Base-by-base conservation (phyloP, 2,113 vertebrate genomes). In the Pagrus major region DNA sequence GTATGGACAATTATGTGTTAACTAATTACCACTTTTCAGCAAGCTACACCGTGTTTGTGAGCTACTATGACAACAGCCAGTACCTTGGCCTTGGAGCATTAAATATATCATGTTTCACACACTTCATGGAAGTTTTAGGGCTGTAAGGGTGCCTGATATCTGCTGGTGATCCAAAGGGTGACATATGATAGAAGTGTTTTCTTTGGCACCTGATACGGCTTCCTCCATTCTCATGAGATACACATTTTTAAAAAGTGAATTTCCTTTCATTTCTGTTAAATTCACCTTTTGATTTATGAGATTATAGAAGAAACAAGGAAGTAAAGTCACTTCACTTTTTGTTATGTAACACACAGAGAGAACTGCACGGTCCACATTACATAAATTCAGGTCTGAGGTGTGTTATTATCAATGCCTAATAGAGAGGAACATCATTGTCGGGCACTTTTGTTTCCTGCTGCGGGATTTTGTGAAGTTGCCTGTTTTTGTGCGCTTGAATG, bases 381-480 rank as follows among this genome's bases (percentile, higher is more conserved):
- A 75, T 51, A 47, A 55, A 63, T 18, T 58, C 10, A 27, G 83
- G 55, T 44, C 29, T 37, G 44, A 35, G 29, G 9, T 4, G 20
- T 12, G 33, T 52, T 46, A 71, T 52, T 46, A 71, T 31, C 10
- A 6, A 1, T 54, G 58, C 15, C 25, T 71, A 44, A 42, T 15
- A 10, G 2, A 69, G 27, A 80, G 18, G 29, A 66, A 77, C 39
- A 49, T 78, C 2, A 6, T 54, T 64, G 42, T 78, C 11, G 1
- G 33, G 12, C 35, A 35, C 29, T 49, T 74, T n/a, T 75, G 46
- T 46, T 68, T 81, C 6, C 55, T 66, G 25, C 9, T 25, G 61
- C 49, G 56, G 68, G 55, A 69, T 52, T 66, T 64, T 72, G 59
- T 58, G 61, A 61, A 61, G 51, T 70, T 14, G 29, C 67, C 76